phyloP scores from a whole-genome alignment of 2,797 vertebrate species.

The Falco novaeseelandiae region DNA sequence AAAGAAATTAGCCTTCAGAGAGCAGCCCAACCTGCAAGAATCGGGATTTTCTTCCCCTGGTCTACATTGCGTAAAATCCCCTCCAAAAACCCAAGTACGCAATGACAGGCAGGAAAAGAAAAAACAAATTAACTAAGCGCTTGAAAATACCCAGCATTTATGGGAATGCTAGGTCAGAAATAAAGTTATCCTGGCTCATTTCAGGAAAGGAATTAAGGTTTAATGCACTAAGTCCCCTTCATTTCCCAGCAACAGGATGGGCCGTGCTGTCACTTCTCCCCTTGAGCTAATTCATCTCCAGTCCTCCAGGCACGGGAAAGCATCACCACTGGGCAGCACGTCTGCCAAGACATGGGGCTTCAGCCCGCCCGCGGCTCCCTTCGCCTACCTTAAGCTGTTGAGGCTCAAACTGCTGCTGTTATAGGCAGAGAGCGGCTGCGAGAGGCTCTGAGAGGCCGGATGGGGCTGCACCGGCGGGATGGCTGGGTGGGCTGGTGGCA shows the following conservation, averaged over 20 bases:
- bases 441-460: conserved; percentile 83
- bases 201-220: not conserved
- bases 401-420: conserved; percentile 89
- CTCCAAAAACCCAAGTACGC: not conserved
- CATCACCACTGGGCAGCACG: not conserved
- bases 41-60: not conserved
- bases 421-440: conserved; percentile 86
- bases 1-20: not conserved
- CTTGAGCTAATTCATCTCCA: not conserved
- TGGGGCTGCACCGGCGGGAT: conserved; percentile 76
- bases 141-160: not conserved
- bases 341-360: rapidly evolving
- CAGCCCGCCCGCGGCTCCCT: rapidly evolving
- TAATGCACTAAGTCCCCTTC: not conserved
- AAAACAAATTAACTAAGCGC: not conserved
- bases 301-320: not conserved
- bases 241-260: not conserved
- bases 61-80: not conserved
- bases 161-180: not conserved
- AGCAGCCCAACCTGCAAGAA: not conserved
- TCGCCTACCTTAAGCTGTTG: conserved; percentile 90
- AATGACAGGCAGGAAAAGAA: not conserved
- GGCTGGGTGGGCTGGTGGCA: conserved; percentile 75
- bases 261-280: not conserved
- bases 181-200: not conserved